phyloP scores from a whole-genome alignment of 2,888 invertebrate genomes.

The Aphrophora alni region DNA sequence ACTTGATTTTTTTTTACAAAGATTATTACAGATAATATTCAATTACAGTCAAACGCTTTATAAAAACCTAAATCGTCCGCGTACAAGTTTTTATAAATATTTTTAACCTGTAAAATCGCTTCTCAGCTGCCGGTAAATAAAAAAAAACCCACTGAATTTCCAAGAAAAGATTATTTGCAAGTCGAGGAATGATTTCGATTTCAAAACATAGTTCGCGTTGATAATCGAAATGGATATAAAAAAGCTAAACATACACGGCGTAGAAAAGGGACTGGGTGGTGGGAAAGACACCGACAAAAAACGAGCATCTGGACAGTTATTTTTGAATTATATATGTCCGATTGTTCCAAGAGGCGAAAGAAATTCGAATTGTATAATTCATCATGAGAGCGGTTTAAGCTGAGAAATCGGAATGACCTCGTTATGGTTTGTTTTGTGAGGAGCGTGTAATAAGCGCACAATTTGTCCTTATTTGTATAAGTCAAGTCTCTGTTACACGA shows the following conservation, averaged over 20 bases:
- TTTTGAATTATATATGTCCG: conserved; percentile 4
- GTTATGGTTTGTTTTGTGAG: not conserved
- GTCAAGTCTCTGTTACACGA: too few species aligned
- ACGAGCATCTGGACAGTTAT: not conserved
- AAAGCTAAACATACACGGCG: not conserved
- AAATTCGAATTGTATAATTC: not conserved
- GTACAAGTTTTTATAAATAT: not conserved
- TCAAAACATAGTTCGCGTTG: not conserved
- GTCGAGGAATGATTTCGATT: not conserved
- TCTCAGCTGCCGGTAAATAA: not conserved
- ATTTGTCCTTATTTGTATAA: not conserved
- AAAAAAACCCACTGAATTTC: not conserved
- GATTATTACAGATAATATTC: too few species aligned
- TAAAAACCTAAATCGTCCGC: too few species aligned
- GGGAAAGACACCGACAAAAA: not conserved
- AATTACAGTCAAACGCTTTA: too few species aligned
- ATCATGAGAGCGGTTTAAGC: not conserved
- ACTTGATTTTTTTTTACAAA: too few species aligned
- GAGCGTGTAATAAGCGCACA: not conserved
- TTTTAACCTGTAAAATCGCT: not conserved
- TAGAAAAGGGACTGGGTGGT: not conserved
- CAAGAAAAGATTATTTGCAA: not conserved
- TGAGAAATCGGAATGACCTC: not conserved
- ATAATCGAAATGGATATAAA: not conserved
- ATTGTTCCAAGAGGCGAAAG: not conserved